Evolutionary conservation across 2,113 vertebrate genomes (phyloP), one percentile per base, ranked within the genome.

Genomic region (Spea multiplicata): DNA sequence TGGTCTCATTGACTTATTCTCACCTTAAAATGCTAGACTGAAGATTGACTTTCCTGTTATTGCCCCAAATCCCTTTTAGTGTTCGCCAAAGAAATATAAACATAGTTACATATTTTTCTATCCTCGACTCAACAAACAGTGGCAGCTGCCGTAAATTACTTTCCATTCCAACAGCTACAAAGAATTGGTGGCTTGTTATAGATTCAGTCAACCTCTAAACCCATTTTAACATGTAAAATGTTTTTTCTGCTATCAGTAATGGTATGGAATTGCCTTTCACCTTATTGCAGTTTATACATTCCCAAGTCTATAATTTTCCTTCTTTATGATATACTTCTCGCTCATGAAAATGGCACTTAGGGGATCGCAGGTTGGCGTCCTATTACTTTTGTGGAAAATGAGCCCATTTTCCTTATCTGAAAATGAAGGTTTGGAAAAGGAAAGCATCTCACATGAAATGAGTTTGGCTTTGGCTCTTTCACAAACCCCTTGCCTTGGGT

Each of bases 191-290:
- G 44, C 62, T 79, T 62, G 62, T 73, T 73, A 67, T 30, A 80
- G 73, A 80, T 73, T 73, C 77, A 57, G 45, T 30, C 45, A 71
- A 80, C 77, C 77, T 80, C 77, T 73, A 80, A 80, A 80, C 77
- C 77, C 71, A 73, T 80, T 80, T 80, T 73, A 80, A 68, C 71
- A 73, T 80, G 64, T 80, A 80, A 59, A 80, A 73, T 62, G 52
- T 67, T 80, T 80, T 30, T 73, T 30, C 77, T 47, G 71, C 77
- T 73, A 80, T 80, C 71, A 73, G 77, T 80, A 80, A 80, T 80
- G 71, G 71, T 80, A 71, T 80, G 71, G 77, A 80, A 80, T 80
- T 80, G 77, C 70, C 77, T 80, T 80, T 80, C 70, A 80, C 77
- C 77, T 80, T 80, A 66, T 73, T 80, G 77, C 77, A 67, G 71